Conservation (phyloP, 2,888 invertebrate species). For the Ectemnius cavifrons region DNA sequence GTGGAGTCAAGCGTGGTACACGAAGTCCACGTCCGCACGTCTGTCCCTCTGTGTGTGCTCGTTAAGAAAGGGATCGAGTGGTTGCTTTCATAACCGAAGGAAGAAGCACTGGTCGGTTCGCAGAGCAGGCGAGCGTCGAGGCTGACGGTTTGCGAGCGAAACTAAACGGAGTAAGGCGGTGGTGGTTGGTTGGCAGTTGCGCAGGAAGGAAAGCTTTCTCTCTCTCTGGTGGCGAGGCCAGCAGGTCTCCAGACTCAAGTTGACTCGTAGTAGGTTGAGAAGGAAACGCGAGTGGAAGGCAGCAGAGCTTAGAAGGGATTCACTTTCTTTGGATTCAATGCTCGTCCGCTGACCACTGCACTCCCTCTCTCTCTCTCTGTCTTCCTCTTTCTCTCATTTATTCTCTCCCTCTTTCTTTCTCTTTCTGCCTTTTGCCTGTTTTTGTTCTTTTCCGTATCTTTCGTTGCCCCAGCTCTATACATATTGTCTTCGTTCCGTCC, state of each 20-base stretch:
- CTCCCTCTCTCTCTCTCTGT: constrained; percentile 7
- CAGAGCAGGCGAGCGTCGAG: not conserved
- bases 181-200: constrained; percentile 15
- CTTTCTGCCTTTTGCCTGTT: not conserved
- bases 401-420: not conserved
- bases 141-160: constrained; percentile 7
- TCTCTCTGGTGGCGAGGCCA: not conserved
- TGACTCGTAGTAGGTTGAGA: constrained; percentile 15
- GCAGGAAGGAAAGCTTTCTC: constrained; percentile 36
- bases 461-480: too few species aligned
- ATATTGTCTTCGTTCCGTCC: too few species aligned
- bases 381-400: not conserved
- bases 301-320: constrained; percentile 54
- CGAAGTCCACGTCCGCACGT: too few species aligned
- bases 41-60: too few species aligned
- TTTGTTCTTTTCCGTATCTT: not conserved
- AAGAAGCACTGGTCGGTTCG: constrained; percentile 14
- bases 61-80: constrained; percentile 22
- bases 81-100: constrained; percentile 25
- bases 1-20: too few species aligned
- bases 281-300: constrained; percentile 46
- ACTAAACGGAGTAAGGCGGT: constrained; percentile 27
- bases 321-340: constrained; percentile 55
- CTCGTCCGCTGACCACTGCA: constrained; percentile 32
- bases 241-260: too few species aligned